phyloP scores from a whole-genome alignment of 2,113 vertebrate species.

The Zosterops japonicus region DNA sequence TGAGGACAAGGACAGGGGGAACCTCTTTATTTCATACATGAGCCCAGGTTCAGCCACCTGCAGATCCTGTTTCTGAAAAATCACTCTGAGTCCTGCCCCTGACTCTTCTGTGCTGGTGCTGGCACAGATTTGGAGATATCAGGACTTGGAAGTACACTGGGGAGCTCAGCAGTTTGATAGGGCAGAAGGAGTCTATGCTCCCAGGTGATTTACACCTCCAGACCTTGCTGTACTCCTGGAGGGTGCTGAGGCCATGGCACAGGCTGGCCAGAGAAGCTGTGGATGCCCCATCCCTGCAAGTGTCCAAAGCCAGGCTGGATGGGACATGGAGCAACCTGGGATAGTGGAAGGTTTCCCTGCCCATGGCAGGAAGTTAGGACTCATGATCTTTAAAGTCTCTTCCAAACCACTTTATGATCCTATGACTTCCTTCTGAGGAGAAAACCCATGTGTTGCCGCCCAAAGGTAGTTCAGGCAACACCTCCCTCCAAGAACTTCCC shows the following conservation, averaged over 20 bases:
- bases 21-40: accelerated
- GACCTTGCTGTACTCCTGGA: background rate
- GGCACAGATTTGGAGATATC: background rate
- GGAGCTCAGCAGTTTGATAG: background rate
- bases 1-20: background rate
- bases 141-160: background rate
- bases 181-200: background rate
- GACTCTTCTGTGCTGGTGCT: background rate
- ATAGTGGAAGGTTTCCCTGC: background rate
- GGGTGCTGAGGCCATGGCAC: background rate
- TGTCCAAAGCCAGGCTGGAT: background rate
- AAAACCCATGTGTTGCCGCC: background rate
- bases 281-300: background rate
- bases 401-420: background rate
- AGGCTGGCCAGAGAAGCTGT: background rate
- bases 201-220: background rate
- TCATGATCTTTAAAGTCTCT: background rate
- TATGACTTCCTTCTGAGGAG: background rate
- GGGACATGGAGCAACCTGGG: background rate
- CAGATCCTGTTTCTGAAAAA: background rate
- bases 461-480: background rate
- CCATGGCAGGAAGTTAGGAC: background rate
- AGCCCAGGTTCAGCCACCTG: background rate
- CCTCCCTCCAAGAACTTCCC: background rate
- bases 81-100: background rate